phyloP scores from a whole-genome alignment of 2,888 invertebrate species.

The Odontomyia ornata region DNA sequence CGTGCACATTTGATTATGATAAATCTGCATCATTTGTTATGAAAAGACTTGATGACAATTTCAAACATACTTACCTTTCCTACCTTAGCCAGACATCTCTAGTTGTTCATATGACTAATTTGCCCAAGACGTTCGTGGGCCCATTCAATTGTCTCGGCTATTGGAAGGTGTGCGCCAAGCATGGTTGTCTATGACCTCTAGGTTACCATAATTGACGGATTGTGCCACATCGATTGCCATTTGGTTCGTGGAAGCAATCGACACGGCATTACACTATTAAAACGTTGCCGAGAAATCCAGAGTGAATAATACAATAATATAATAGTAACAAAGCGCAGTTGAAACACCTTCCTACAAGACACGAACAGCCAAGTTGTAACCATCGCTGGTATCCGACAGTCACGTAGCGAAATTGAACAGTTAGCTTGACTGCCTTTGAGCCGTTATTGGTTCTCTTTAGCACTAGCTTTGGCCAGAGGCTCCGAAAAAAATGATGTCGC shows the following conservation, averaged over 20 bases:
- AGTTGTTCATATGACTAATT: background rate
- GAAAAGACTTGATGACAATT: too few relatives aligned
- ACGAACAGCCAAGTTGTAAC: background rate
- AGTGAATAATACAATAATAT: background rate
- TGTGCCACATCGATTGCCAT: conserved; percentile 32
- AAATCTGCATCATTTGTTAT: too few relatives aligned
- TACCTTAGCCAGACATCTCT: background rate
- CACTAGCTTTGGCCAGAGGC: background rate
- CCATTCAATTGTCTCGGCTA: conserved; percentile 25
- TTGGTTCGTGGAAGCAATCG: conserved; percentile 1
- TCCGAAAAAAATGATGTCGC: conserved; percentile 29
- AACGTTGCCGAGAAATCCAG: background rate
- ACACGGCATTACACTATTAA: background rate
- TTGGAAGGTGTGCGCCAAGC: background rate
- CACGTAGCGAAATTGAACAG: conserved; percentile 34
- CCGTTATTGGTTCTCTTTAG: background rate
- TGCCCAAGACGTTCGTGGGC: conserved; percentile 13
- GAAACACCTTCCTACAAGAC: conserved; percentile 29
- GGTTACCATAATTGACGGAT: conserved; percentile 34
- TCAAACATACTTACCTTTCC: too few relatives aligned
- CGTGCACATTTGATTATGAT: too few relatives aligned
- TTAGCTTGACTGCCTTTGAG: conserved; percentile 5
- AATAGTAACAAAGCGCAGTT: background rate
- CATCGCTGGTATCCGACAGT: background rate
- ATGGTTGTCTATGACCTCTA: conserved; percentile 31